Evolutionary conservation across 2,888 invertebrate species (phyloP), one percentile per base, ranked within the genome.

Genomic region (Heliconius hortense): DNA sequence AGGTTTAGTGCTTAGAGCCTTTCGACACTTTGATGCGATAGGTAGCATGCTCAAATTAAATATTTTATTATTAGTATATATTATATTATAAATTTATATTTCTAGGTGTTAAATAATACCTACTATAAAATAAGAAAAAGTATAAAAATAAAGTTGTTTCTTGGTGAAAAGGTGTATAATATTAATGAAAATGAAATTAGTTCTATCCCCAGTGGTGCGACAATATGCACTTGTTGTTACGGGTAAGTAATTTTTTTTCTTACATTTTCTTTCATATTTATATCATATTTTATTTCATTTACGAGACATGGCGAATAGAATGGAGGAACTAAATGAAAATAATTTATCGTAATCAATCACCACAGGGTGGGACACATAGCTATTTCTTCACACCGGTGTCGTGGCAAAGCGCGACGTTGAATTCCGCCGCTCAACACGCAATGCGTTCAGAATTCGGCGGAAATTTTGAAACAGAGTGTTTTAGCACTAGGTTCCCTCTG

Each of bases 171-270:
- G 8, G 31, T 18, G 21, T 21, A 8, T 8, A 35, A 7, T 18
- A 39, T 15, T 21, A 67, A 15, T 43, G 15, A 67, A 48, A 67
- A 67, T 67, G 43, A 67, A 26, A 21, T 10, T 48, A 18, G 10
- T 24, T 2, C n/a, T 43, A 7, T 67, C 43, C 18, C 43, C 67
- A 26, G 24, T 67, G 18, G 43, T 67, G 26, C 43, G 67, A 48
- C 67, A 67, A 10, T 67, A 67, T 13, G 67, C 67, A 21, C 43
- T 43, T 8, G 67, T 67, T 67, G 26, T 67, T 24, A 67, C 67
- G 8, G 67, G 67, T 67, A 13, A 48, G 63, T 13, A 18, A 15
- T 4, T 10, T n/a, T 64, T 66, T 39, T 39, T 31, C 2, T 43
- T 39, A 1, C 0, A 10, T 10, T n/a, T 11, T 21, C 8, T 56